Evolutionary conservation across 2,113 vertebrate genomes (phyloP).

Genomic region (Pelmatolapia mariae): DNA sequence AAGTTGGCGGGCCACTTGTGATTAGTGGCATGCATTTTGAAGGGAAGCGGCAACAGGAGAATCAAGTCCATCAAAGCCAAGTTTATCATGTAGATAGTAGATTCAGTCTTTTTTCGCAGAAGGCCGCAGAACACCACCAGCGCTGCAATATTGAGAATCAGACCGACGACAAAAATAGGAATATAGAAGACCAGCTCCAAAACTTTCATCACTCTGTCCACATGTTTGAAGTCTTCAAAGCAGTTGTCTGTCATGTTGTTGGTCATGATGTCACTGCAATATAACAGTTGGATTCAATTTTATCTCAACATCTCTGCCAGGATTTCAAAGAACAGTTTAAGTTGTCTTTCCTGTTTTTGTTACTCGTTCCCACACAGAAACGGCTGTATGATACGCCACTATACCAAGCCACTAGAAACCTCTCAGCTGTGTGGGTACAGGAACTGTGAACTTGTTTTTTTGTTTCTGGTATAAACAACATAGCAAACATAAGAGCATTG

Average conservation of each 20-base stretch:
- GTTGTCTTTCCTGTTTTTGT: neutral
- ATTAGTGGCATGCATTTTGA: slow-evolving; percentile 73
- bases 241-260: slow-evolving; percentile 34
- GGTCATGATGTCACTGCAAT: slow-evolving; percentile 17
- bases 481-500: neutral
- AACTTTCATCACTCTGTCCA: slow-evolving; percentile 50
- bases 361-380: neutral
- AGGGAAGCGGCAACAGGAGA: slow-evolving; percentile 79
- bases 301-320: neutral
- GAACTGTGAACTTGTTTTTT: neutral
- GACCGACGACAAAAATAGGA: slow-evolving; percentile 78
- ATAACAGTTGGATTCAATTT: neutral
- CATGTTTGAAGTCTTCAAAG: neutral
- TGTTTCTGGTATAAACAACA: neutral
- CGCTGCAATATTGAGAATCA: slow-evolving; percentile 74
- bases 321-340: neutral
- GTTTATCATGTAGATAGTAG: slow-evolving; percentile 86
- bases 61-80: slow-evolving; percentile 81
- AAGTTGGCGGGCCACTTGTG: neutral
- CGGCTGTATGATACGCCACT: neutral
- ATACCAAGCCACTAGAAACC: neutral
- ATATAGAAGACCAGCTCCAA: slow-evolving; percentile 75
- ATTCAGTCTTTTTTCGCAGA: slow-evolving; percentile 75
- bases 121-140: slow-evolving; percentile 72
- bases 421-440: slow-evolving; percentile 1